phyloP scores from a whole-genome alignment of 2,888 invertebrate genomes.

The Clusia tigrina region DNA sequence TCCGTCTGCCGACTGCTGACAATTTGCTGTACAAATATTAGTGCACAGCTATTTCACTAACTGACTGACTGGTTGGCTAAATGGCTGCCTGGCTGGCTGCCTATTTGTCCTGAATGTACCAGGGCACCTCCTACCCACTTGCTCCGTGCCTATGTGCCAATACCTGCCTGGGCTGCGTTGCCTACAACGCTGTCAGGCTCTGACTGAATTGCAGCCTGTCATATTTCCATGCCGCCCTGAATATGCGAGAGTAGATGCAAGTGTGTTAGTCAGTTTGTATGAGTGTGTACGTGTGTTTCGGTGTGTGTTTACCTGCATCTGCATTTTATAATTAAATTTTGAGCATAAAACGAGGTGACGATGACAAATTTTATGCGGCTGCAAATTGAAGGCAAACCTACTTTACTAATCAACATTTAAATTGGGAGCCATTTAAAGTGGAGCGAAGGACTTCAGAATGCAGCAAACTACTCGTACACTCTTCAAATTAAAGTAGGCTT shows the following conservation, averaged over 20 bases:
- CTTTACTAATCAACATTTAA: background rate
- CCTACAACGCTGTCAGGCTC: too few relatives aligned
- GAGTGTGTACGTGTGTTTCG: background rate
- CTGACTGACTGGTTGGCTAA: background rate
- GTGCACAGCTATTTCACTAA: slow-evolving; percentile 1
- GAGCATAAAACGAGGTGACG: slow-evolving; percentile 31
- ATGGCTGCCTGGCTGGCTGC: background rate
- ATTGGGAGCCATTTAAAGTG: too few relatives aligned
- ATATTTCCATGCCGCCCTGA: background rate
- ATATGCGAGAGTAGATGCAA: background rate
- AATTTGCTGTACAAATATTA: slow-evolving; percentile 27
- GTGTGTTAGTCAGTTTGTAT: background rate
- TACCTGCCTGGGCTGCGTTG: too few relatives aligned
- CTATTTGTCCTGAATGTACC: background rate
- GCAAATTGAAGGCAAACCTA: background rate
- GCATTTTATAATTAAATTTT: slow-evolving; percentile 29
- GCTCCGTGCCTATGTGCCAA: too few relatives aligned
- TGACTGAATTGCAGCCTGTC: too few relatives aligned
- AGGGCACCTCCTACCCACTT: too few relatives aligned
- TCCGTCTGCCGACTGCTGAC: slow-evolving; percentile 19
- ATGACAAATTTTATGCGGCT: slow-evolving; percentile 29
- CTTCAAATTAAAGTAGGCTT: too few relatives aligned
- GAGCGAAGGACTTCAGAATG: too few relatives aligned
- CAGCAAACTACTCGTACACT: too few relatives aligned
- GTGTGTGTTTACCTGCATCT: slow-evolving; percentile 4